Conservation (phyloP, 2,113 vertebrate species). For the Phrynocephalus versicolor region DNA sequence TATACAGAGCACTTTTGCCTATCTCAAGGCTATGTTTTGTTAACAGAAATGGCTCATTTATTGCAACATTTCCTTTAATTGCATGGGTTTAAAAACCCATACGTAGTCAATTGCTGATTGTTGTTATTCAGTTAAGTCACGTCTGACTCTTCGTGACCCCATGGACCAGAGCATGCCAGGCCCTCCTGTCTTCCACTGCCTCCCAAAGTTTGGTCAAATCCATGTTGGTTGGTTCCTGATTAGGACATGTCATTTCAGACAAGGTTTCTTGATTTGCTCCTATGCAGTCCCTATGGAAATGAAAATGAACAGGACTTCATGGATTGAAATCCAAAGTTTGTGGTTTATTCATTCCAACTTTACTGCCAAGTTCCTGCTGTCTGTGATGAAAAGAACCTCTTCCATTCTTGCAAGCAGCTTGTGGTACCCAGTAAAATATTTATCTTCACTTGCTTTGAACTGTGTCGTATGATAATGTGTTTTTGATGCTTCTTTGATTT, state of each 20-base stretch:
- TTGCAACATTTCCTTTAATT: background rate
- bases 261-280: background rate
- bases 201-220: too few species aligned
- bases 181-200: too few species aligned
- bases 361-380: background rate
- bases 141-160: too few species aligned
- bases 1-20: background rate
- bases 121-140: too few species aligned
- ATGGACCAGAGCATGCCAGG: too few species aligned
- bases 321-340: background rate
- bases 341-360: background rate
- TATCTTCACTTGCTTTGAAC: background rate
- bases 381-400: background rate
- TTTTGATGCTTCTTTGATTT: background rate
- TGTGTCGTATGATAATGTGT: background rate
- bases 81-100: background rate
- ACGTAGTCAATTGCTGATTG: background rate
- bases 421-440: background rate
- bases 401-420: background rate
- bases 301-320: background rate
- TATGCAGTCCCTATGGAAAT: background rate
- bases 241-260: background rate
- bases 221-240: too few species aligned
- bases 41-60: background rate
- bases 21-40: slow-evolving; percentile 9